These are phyloP conservation scores for Cardiocondyla obscurior DNA, from an alignment of 1,140 invertebrate species.

Conservation along the genomic window DNA sequence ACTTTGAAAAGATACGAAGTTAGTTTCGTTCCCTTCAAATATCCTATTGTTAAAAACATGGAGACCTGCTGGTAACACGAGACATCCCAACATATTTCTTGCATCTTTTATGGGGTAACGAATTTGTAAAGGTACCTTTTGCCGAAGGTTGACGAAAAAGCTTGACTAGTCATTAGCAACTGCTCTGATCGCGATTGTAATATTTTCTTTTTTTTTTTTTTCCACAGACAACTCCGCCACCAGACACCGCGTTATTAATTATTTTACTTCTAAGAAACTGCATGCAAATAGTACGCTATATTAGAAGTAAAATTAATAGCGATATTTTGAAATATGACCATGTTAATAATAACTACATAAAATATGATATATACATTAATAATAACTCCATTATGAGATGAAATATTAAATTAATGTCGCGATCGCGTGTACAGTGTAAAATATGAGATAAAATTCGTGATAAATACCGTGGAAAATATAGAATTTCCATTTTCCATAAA, in stretches of 20 bases:
- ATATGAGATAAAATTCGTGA: neutral
- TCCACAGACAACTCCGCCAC: neutral
- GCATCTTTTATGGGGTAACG: neutral
- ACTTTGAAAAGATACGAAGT: neutral
- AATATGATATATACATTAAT: constrained; percentile 26
- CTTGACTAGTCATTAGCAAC: neutral
- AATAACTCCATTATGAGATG: neutral
- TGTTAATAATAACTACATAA: neutral
- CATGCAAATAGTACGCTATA: neutral
- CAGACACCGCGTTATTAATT: neutral
- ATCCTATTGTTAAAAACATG: neutral
- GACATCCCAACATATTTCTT: neutral
- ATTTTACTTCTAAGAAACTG: neutral
- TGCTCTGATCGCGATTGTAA: neutral
- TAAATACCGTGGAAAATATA: neutral
- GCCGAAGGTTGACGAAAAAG: neutral
- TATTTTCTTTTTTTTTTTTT: neutral
- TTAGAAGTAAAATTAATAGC: constrained; percentile 17
- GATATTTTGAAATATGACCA: constrained; percentile 3
- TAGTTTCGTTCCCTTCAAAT: neutral
- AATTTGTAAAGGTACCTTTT: neutral
- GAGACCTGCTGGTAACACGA: neutral
- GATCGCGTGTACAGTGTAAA: neutral
- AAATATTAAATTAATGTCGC: constrained; percentile 22
- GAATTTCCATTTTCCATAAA: neutral